Conservation (phyloP, 1,140 invertebrate genomes). For the Plodia interpunctella region DNA sequence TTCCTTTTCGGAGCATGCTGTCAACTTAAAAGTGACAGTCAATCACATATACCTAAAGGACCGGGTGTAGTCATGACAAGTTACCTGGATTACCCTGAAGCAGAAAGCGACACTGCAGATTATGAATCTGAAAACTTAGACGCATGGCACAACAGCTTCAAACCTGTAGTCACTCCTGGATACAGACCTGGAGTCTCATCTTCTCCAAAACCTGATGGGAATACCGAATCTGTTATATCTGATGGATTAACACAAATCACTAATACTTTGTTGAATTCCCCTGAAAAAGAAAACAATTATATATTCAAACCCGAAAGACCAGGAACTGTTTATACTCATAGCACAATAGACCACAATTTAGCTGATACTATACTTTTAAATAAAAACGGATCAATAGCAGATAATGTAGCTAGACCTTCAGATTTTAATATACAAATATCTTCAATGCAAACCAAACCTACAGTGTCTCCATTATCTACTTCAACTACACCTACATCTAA, state of each 20-base stretch:
- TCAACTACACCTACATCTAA: slow-evolving; percentile 48
- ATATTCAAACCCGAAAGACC: slow-evolving; percentile 67
- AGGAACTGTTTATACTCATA: slow-evolving; percentile 58
- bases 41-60: slow-evolving; percentile 68
- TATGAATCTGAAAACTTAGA: slow-evolving; percentile 62
- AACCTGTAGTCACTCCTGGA: slow-evolving; percentile 64
- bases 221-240: slow-evolving; percentile 54
- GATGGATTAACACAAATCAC: slow-evolving; percentile 76
- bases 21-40: slow-evolving; percentile 74
- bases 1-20: slow-evolving; percentile 95
- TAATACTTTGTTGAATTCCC: slow-evolving; percentile 67
- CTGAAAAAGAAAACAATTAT: slow-evolving; percentile 56
- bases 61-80: slow-evolving; percentile 68
- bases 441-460: slow-evolving; percentile 71
- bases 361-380: slow-evolving; percentile 83
- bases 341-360: slow-evolving; percentile 78
- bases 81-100: slow-evolving; percentile 63
- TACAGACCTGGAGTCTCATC: slow-evolving; percentile 51
- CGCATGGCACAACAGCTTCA: slow-evolving; percentile 67
- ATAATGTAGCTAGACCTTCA: slow-evolving; percentile 79
- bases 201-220: slow-evolving; percentile 49
- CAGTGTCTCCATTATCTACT: slow-evolving; percentile 43
- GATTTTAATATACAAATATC: slow-evolving; percentile 77
- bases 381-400: slow-evolving; percentile 78
- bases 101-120: slow-evolving; percentile 51